These are phyloP conservation scores for Petrolisthes cinctipes DNA, from an alignment of 2,888 invertebrate species.

Conservation along the genomic window DNA sequence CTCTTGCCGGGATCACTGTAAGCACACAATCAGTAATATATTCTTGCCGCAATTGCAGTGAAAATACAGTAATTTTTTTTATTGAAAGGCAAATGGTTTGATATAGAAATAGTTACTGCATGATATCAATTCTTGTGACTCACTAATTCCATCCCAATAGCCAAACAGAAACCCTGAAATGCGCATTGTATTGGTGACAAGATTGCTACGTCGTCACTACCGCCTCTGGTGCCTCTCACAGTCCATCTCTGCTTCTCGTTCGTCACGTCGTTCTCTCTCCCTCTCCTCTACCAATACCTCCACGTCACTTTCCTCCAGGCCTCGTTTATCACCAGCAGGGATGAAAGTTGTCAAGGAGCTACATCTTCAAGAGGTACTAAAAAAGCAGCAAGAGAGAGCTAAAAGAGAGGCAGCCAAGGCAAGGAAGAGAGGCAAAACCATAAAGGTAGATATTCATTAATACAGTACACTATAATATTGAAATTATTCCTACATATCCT, in stretches of 20 bases:
- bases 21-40: not conserved
- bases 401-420: constrained; percentile 28
- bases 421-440: constrained; percentile 13
- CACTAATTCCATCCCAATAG: not conserved
- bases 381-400: constrained; percentile 50
- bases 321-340: constrained; percentile 55
- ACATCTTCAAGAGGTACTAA: constrained; percentile 53
- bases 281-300: constrained; percentile 47
- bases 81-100: too few species aligned
- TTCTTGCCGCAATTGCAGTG: constrained; percentile 68
- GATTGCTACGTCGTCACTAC: constrained; percentile 37
- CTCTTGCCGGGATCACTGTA: too few species aligned
- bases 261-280: constrained; percentile 76
- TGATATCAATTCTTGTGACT: not conserved
- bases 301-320: not conserved
- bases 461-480: not conserved
- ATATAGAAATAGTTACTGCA: not conserved
- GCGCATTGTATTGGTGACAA: constrained; percentile 49
- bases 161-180: constrained; percentile 50
- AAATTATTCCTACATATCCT: too few species aligned
- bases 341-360: constrained; percentile 60
- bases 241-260: constrained; percentile 77
- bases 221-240: constrained; percentile 41
- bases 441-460: constrained; percentile 15
- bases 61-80: constrained; percentile 78